phyloP scores from a whole-genome alignment of 2,797 vertebrate genomes.

The Astyanax mexicanus region DNA sequence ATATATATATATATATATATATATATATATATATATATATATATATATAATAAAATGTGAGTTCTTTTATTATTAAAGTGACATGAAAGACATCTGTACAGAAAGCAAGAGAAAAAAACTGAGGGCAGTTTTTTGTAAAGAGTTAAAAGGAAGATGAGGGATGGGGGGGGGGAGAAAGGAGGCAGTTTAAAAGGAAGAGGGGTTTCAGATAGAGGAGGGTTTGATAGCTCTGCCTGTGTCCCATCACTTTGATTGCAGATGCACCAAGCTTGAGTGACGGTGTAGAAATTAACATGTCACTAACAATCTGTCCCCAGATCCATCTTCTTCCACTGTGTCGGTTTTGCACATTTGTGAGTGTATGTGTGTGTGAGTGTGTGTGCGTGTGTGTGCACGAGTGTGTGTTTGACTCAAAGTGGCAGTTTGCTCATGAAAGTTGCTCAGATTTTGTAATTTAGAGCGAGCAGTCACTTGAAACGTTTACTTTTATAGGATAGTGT shows the following conservation, averaged over 20 bases:
- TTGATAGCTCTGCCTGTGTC: constrained; percentile 63
- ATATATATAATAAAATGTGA: too few relatives aligned
- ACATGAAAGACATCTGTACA: background rate
- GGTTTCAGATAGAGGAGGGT: constrained; percentile 41
- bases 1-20: too few relatives aligned
- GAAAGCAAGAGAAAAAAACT: background rate
- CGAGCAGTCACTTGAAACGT: constrained; percentile 74
- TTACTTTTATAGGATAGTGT: constrained; percentile 67
- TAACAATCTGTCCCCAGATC: constrained; percentile 82
- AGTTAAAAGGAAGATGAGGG: constrained; percentile 23
- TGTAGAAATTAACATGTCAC: constrained; percentile 86
- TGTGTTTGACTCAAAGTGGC: constrained; percentile 9
- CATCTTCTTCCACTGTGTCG: constrained; percentile 74
- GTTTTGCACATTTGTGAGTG: constrained; percentile 50
- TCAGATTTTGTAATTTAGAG: constrained; percentile 70
- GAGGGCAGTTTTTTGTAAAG: background rate
- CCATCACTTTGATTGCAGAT: constrained; percentile 75
- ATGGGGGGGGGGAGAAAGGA: constrained; percentile 50
- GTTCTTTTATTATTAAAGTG: background rate
- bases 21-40: too few relatives aligned
- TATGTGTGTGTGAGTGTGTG: constrained; percentile 40
- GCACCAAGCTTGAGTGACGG: constrained; percentile 78
- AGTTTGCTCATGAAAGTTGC: constrained; percentile 57
- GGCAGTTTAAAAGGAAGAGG: constrained; percentile 4
- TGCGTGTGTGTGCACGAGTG: background rate